A percentile compares a stretch with the other conserved stretches of the same genome.
Conservation (phyloP, 2,113 vertebrate species). For the Alethe castanea region DNA sequence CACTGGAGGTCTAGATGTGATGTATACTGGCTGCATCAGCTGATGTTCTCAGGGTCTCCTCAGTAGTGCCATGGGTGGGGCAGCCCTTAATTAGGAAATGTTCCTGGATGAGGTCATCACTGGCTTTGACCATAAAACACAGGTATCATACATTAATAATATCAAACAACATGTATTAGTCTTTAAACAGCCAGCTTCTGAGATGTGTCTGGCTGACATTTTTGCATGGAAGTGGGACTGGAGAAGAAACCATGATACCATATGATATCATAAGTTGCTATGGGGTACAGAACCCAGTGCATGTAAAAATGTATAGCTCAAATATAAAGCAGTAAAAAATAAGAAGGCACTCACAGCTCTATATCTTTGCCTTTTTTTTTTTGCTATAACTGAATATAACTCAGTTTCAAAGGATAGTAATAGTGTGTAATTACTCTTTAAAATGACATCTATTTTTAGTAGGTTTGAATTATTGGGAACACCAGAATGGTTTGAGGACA, state of each 20-base stretch:
- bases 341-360: not conserved
- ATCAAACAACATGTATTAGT: not conserved
- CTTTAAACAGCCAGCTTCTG: not conserved
- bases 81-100: not conserved
- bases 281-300: not conserved
- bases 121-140: not conserved
- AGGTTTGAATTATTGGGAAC: constrained; percentile 32
- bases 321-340: not conserved
- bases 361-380: not conserved
- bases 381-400: not conserved
- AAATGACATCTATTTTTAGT: constrained; percentile 26
- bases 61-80: not conserved
- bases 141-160: not conserved
- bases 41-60: not conserved
- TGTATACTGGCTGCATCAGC: not conserved
- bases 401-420: constrained; percentile 3
- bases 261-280: not conserved
- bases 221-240: not conserved
- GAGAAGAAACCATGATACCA: not conserved
- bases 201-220: not conserved
- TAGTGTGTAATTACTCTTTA: constrained; percentile 10
- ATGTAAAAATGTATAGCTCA: not conserved
- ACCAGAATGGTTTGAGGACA: not conserved
- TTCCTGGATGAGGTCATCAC: not conserved
- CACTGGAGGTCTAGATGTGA: not conserved